Evolutionary conservation across 2,113 vertebrate species (phyloP).

Genomic region (Cyphomyrus plagiostoma): DNA sequence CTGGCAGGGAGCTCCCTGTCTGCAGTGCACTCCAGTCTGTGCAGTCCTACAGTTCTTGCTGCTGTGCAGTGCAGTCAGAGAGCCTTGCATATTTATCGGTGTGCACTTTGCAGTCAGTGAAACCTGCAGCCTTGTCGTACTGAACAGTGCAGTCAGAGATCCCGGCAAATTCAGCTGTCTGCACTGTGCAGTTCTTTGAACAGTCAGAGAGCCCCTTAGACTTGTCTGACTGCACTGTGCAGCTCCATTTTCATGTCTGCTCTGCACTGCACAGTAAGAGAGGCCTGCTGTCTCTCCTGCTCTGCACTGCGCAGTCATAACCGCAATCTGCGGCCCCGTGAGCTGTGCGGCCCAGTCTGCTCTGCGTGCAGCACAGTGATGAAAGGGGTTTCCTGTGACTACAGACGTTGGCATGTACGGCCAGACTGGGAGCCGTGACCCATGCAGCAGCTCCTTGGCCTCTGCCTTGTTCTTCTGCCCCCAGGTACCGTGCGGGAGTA

Average conservation of each 20-base stretch:
- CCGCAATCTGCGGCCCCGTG: neutral
- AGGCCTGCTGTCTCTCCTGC: neutral
- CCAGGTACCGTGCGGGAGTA: neutral
- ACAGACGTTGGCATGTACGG: neutral
- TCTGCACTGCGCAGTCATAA: neutral
- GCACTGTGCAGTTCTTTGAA: neutral
- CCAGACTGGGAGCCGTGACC: neutral
- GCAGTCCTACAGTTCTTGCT: neutral
- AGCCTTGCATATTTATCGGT: neutral
- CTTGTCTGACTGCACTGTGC: neutral
- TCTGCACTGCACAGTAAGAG: neutral
- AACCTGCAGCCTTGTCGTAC: neutral
- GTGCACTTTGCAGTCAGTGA: neutral
- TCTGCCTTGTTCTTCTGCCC: neutral
- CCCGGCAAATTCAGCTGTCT: neutral
- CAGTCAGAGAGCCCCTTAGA: neutral
- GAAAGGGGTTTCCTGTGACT: neutral
- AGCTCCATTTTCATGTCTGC: neutral
- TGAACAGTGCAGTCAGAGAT: neutral
- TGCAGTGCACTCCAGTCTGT: neutral
- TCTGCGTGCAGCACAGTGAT: neutral
- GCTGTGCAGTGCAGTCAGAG: neutral
- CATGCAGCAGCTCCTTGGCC: neutral
- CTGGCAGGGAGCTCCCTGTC: constrained; percentile 16
- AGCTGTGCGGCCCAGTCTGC: neutral